Base-by-base conservation (phyloP, 37 sponge, comb jelly and placozoan species). In the Aphrocallistes beatrix region DNA sequence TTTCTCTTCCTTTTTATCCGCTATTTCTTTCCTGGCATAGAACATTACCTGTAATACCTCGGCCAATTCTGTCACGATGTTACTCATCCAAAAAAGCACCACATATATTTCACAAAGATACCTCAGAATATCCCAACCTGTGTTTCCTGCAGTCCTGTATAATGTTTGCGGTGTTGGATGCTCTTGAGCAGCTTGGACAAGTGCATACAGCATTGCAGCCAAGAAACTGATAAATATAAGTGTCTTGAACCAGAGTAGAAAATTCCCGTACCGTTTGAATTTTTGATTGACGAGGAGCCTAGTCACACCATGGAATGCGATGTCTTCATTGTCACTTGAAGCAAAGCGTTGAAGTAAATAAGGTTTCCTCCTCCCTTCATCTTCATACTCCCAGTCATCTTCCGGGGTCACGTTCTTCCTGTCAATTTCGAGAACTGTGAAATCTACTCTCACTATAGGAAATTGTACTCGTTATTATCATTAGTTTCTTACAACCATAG, bases 111-210 rank as follows among this genome's bases (percentile, higher is more conserved):
- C 75, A 13, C 75, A 60, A 6, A 60, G 8, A 13, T 25, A 60
- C 75, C 75, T 60, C 75, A 60, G 34, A 25, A 60, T 60, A 13
- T 60, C 75, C 75, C 75, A 60, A 13, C 75, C 75, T 60, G 75
- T 60, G n/a, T 30, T 19, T 60, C 10, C 75, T 8, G 6, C n/a
- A 60, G 10, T 60, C 3, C 21, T 60, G 75, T 60, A 60, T 1
- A 60, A 30, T 25, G 75, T 60, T 3, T 19, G 10, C 25, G 75
- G 17, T 60, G 32, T 28, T 30, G 32, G 25, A 13, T 60, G 75
- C n/a, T 60, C 32, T 28, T 60, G 75, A 25, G 75, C 75, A 13
- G 75, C 75, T 13, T 60, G 75, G 10, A 30, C 75, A 3, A 60
- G n/a, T 6, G 75, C 75, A 13, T 60, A 60, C 75, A 60, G 75